Percentiles rank a stretch among this genome's conserved stretches.
Evolutionary conservation across 2,113 vertebrate species (phyloP).

Genomic region (Egretta garzetta): DNA sequence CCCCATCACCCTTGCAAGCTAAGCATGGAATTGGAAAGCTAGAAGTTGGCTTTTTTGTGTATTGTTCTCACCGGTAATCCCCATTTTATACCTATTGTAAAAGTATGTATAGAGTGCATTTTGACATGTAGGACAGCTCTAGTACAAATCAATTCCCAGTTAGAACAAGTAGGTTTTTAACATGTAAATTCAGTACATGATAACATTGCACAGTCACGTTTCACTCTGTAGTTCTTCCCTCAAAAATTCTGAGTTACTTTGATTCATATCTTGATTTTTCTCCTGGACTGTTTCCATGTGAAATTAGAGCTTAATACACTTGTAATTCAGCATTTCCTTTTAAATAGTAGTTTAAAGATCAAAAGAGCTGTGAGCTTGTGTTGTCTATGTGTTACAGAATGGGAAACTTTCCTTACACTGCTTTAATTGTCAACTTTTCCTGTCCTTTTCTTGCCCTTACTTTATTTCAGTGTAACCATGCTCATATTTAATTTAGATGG

Average conservation of each 20-base stretch:
- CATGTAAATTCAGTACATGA: neutral
- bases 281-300: neutral
- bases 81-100: neutral
- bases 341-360: conserved; percentile 21
- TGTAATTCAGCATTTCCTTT: conserved; percentile 43
- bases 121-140: neutral
- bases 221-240: neutral
- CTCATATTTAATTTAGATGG: neutral
- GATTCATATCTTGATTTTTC: conserved; percentile 24
- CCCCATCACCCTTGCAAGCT: neutral
- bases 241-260: neutral
- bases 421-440: conserved; percentile 2
- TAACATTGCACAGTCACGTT: neutral
- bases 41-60: neutral
- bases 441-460: conserved; percentile 26
- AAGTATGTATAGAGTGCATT: neutral
- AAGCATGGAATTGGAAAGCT: neutral
- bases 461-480: neutral
- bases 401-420: neutral
- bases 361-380: neutral
- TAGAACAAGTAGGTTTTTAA: neutral
- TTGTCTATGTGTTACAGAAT: neutral
- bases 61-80: neutral
- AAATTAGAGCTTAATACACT: conserved; percentile 39
- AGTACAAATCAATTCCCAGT: neutral